Evolutionary conservation across 1,140 invertebrate species (phyloP).

Genomic region (Panagrolaimus sp.): DNA sequence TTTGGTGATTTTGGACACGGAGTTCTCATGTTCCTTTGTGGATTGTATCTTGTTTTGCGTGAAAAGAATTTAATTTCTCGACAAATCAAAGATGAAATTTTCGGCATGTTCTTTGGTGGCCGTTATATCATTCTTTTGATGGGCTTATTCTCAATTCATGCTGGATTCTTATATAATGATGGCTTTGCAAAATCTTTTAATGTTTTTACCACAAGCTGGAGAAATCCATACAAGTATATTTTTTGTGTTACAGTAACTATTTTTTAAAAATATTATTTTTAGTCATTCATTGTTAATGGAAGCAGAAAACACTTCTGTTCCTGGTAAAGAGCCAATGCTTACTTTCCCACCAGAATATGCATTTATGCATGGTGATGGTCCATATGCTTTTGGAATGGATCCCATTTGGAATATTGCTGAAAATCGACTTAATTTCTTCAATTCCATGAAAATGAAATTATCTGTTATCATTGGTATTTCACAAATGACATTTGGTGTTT

Average conservation of each 20-base stretch:
- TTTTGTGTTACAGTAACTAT: too few relatives aligned
- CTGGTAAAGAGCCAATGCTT: conserved; percentile 46
- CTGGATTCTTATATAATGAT: conserved; percentile 61
- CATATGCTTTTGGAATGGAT: conserved; percentile 58
- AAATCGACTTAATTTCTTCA: conserved; percentile 54
- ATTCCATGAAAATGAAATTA: conserved; percentile 83
- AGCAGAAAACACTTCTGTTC: not conserved
- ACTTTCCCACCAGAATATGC: conserved; percentile 42
- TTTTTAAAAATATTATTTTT: too few relatives aligned
- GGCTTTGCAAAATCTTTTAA: conserved; percentile 61
- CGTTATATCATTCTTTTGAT: conserved; percentile 61
- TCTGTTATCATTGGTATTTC: conserved; percentile 89
- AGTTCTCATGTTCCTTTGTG: conserved; percentile 65
- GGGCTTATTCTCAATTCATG: conserved; percentile 61
- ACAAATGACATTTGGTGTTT: conserved; percentile 95
- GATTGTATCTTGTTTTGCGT: conserved; percentile 65
- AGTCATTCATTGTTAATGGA: not conserved
- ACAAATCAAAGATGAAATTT: conserved; percentile 58
- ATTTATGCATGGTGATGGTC: conserved; percentile 37
- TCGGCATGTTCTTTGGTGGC: conserved; percentile 61
- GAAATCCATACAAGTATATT: conserved; percentile 46
- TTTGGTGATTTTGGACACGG: conserved; percentile 94
- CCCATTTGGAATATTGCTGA: conserved; percentile 59
- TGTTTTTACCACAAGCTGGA: conserved; percentile 60
- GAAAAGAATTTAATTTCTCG: conserved; percentile 60